Conservation (phyloP, 2,797 vertebrate species). For the Melanotaenia trifasciata region DNA sequence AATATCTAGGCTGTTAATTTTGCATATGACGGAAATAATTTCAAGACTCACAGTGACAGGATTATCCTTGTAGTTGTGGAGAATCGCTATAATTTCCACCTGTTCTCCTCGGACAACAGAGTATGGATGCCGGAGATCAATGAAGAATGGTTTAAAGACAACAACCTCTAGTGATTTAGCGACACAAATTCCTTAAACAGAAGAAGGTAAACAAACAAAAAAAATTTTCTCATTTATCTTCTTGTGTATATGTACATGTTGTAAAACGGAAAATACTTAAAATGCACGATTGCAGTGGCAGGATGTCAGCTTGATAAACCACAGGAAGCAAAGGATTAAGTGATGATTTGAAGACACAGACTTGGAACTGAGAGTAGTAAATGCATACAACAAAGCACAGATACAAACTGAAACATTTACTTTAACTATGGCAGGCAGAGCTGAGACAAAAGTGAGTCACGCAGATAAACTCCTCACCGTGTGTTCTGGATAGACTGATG, state of each 20-base stretch:
- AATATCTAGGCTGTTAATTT: too few relatives aligned
- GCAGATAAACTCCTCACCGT: constrained; percentile 50
- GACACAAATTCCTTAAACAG: constrained; percentile 86
- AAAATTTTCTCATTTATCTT: too few relatives aligned
- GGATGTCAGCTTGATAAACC: too few relatives aligned
- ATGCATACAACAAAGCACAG: too few relatives aligned
- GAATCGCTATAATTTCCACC: constrained; percentile 88
- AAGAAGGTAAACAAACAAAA: neutral
- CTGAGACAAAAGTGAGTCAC: neutral
- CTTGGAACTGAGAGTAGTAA: too few relatives aligned
- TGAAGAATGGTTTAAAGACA: constrained; percentile 86
- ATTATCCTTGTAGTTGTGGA: constrained; percentile 82
- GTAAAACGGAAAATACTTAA: too few relatives aligned
- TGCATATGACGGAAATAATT: too few relatives aligned
- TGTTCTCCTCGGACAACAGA: constrained; percentile 90
- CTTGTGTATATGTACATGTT: too few relatives aligned
- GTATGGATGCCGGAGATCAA: constrained; percentile 89
- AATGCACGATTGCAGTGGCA: too few relatives aligned
- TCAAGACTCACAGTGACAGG: constrained; percentile 29
- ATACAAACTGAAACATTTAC: too few relatives aligned
- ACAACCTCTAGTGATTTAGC: constrained; percentile 86
- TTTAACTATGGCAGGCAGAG: neutral
- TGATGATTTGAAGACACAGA: too few relatives aligned
- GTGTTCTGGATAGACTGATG: constrained; percentile 82
- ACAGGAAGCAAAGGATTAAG: too few relatives aligned